Conservation (phyloP, 2,113 vertebrate genomes). For the Ia io region DNA sequence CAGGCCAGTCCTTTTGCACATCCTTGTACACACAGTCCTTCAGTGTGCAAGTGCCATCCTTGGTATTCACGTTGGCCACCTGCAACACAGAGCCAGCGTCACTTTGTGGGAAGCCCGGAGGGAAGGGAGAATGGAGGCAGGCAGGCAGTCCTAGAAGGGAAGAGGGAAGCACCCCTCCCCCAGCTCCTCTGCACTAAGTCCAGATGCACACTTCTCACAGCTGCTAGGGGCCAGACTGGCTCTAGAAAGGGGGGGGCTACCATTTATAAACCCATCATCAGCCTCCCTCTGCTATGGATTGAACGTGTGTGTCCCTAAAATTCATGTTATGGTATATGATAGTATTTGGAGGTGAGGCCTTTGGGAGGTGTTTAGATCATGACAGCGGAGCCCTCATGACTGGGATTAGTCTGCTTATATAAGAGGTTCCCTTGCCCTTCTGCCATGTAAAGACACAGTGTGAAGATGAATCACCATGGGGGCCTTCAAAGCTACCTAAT, state of each 20-base stretch:
- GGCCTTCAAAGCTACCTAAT: neutral
- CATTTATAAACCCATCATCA: neutral
- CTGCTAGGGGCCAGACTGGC: neutral
- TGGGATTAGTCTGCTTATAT: neutral
- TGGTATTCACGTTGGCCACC: slow-evolving; percentile 93
- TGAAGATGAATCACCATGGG: neutral
- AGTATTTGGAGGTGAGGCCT: neutral
- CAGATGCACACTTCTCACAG: neutral
- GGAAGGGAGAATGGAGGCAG: neutral
- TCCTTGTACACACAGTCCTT: slow-evolving; percentile 94
- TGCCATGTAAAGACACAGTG: neutral
- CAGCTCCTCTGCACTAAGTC: neutral
- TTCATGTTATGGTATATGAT: neutral
- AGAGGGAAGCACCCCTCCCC: neutral
- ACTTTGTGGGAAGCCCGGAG: neutral
- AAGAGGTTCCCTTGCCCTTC: neutral
- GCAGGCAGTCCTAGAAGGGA: neutral
- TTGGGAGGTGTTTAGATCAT: neutral
- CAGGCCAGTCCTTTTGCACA: slow-evolving; percentile 96
- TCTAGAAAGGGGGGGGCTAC: neutral
- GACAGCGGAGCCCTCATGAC: neutral
- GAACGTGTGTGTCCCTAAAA: neutral
- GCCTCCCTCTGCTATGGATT: neutral
- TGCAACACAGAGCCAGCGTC: slow-evolving; percentile 69
- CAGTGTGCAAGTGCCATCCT: slow-evolving; percentile 93